Percentiles rank a stretch among this genome's conserved stretches.
Evolutionary conservation across 2,888 invertebrate species (phyloP).

Genomic region (Stegophylla sp.): DNA sequence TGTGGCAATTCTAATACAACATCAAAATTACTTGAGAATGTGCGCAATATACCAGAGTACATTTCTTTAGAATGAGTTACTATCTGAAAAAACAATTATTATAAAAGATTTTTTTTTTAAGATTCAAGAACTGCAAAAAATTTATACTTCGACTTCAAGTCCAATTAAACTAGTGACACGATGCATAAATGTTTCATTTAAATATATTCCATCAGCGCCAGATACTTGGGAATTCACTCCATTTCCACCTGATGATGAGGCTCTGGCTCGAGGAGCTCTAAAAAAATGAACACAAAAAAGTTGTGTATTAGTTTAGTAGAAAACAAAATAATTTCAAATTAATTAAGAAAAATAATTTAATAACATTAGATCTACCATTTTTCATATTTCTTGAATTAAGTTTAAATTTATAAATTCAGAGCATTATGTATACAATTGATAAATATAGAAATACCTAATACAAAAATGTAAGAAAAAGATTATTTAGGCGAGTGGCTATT

Average conservation of each 20-base stretch:
- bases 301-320: too few species aligned
- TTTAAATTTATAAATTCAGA: too few species aligned
- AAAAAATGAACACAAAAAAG: conserved; percentile 17
- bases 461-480: too few species aligned
- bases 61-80: conserved; percentile 57
- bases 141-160: conserved; percentile 73
- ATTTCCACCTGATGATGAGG: conserved; percentile 54
- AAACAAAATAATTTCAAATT: too few species aligned
- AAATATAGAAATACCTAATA: too few species aligned
- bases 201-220: conserved; percentile 80
- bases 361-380: too few species aligned
- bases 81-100: conserved; percentile 44
- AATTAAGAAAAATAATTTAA: too few species aligned
- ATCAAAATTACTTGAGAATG: conserved; percentile 87
- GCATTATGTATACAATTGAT: too few species aligned
- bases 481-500: too few species aligned
- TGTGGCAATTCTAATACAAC: conserved; percentile 87
- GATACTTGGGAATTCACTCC: conserved; percentile 42
- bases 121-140: conserved; percentile 4
- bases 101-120: too few species aligned
- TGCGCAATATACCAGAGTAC: conserved; percentile 77
- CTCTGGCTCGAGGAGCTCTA: conserved; percentile 53
- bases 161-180: conserved; percentile 85
- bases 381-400: too few species aligned
- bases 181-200: conserved; percentile 89